Conservation (phyloP, 2,113 vertebrate species). For the Trichechus manatus region DNA sequence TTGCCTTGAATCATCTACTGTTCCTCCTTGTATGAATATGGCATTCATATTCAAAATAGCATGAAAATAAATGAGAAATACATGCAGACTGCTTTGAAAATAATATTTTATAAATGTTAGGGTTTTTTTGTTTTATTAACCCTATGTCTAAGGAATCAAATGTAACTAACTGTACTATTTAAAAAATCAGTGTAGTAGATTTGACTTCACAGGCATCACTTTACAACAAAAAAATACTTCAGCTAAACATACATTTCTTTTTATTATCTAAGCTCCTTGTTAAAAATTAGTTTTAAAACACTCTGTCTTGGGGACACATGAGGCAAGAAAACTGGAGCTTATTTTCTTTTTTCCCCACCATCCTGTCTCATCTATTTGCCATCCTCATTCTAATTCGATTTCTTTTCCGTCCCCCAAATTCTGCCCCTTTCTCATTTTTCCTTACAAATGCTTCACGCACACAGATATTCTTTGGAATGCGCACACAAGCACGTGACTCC, state of each 20-base stretch:
- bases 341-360: not conserved
- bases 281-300: not conserved
- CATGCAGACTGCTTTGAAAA: not conserved
- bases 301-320: not conserved
- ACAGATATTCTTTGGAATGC: slow-evolving; percentile 21
- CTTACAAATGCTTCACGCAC: not conserved
- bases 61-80: not conserved
- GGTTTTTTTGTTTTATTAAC: not conserved
- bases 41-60: not conserved
- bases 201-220: not conserved
- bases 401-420: not conserved
- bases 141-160: not conserved
- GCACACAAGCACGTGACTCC: not conserved
- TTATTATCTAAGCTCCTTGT: not conserved
- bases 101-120: not conserved
- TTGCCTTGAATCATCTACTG: not conserved
- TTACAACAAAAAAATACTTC: not conserved
- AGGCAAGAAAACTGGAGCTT: not conserved
- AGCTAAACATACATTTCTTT: slow-evolving; percentile 15
- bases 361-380: not conserved
- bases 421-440: not conserved
- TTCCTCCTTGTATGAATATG: not conserved
- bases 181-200: not conserved
- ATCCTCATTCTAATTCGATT: slow-evolving; percentile 15
- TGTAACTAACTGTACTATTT: not conserved